Percentiles rank a stretch among this genome's conserved stretches.
These are phyloP conservation scores for Andrena bucephala DNA, from an alignment of 2,888 invertebrate species.

Conservation along the genomic window DNA sequence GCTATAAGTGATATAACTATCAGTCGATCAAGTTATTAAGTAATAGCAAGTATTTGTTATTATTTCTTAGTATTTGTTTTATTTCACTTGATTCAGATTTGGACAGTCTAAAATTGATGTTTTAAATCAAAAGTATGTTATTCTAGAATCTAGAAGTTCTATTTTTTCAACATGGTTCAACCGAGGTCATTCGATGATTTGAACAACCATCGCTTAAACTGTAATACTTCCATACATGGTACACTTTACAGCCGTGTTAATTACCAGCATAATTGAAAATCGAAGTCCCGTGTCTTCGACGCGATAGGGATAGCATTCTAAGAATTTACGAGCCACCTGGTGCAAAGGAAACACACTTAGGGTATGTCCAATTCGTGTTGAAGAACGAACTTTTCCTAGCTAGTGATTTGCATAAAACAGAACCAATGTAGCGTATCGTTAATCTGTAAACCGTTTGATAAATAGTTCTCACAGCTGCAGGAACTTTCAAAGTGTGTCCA, in stretches of 20 bases:
- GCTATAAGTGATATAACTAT: no score
- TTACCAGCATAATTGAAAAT: slow-evolving; percentile 16
- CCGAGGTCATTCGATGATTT: no score
- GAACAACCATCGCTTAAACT: no score
- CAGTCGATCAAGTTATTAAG: no score
- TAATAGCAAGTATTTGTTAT: no score
- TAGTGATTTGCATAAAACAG: neutral
- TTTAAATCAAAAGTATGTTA: no score
- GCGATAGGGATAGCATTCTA: neutral
- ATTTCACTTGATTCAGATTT: no score
- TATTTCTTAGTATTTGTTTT: no score
- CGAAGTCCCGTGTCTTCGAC: neutral
- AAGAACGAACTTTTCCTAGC: neutral
- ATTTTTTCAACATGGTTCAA: no score
- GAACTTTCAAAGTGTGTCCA: neutral
- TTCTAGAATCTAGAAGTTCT: no score
- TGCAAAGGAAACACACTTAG: neutral
- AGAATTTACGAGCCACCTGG: slow-evolving; percentile 6
- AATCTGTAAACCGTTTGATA: neutral
- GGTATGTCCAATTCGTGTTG: no score
- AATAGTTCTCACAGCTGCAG: neutral
- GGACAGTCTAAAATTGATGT: no score
- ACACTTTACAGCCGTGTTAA: neutral
- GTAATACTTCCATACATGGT: neutral
- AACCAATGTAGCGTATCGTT: neutral